These are phyloP conservation scores for Manis crassicaudata DNA, from an alignment of 2,797 vertebrate species.

Conservation along the genomic window DNA sequence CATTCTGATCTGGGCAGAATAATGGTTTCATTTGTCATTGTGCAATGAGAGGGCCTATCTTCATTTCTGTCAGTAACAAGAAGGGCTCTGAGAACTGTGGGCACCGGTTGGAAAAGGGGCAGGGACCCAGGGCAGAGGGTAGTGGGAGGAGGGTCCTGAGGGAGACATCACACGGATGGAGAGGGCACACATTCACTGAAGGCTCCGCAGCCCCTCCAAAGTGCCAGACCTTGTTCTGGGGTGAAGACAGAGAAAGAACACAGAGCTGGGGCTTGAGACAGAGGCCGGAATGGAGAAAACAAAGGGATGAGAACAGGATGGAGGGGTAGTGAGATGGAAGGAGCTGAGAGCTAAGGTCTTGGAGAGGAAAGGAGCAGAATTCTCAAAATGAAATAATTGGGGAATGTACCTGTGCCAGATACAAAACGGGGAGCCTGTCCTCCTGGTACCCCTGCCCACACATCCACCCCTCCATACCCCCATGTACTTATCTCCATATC, in stretches of 20 bases:
- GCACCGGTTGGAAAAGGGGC: neutral
- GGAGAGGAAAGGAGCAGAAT: neutral
- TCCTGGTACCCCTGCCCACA: neutral
- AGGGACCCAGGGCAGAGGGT: accelerated
- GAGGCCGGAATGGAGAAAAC: neutral
- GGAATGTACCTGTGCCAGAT: neutral
- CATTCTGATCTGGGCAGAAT: conserved; percentile 14
- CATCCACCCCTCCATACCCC: neutral
- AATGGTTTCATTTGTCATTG: conserved; percentile 32
- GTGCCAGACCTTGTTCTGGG: neutral
- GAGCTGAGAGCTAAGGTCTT: neutral
- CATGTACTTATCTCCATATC: too few species aligned
- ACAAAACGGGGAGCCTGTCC: neutral
- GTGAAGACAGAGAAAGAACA: neutral
- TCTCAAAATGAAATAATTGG: neutral
- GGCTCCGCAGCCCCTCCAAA: accelerated
- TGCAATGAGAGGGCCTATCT: neutral
- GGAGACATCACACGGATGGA: neutral
- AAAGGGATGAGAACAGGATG: neutral
- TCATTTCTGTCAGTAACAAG: conserved; percentile 27
- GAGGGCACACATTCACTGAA: neutral
- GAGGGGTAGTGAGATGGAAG: accelerated
- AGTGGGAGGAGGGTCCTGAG: neutral
- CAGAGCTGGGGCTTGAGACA: neutral
- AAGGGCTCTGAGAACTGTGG: neutral